Base-by-base conservation (phyloP, 2,797 vertebrate genomes). In the Falco columbarius region DNA sequence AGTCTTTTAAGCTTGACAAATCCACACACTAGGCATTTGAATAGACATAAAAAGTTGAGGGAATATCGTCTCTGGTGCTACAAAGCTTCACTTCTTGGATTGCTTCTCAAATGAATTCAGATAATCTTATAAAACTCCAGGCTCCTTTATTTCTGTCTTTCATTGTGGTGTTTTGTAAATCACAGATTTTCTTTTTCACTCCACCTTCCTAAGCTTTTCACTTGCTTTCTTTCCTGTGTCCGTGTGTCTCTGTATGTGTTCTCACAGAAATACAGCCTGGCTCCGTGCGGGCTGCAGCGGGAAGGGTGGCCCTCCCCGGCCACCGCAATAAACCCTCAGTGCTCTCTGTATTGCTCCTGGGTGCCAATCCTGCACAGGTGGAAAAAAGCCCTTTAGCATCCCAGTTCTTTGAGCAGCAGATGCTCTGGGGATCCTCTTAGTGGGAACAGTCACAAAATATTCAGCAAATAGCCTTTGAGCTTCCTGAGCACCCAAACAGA, bases 1-100 rank as follows among this genome's bases (percentile, higher is more conserved):
- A 36, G 84, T 9, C 91, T 86, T 95, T 56, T 30, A 73, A 91
- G 81, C 91, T 59, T 62, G 84, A 89, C 95, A 79, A 92, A 91
- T 67, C 87, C 91, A 36, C 91, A 44, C 66, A 16, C 81, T 34
- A 34, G 90, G 85, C 70, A 5, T 62, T 77, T 86, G 89, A 86
- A 86, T 14, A 77, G 86, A 52, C 67, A 52, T 32, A 29, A 77
- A 86, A 94, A 77, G 70, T 81, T 12, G 61, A 23, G 70, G 61
- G 86, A 81, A 77, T 77, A 52, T 92, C 2, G 15, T 40, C 47
- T 67, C 52, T 27, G 23, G 52, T 89, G 84, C n/a, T 49, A 71
- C 91, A 94, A 63, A 93, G 83, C 86, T 83, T 73, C 52, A 16
- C 34, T 89, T 81, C 81, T 89, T 62, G 49, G 63, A 46, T n/a